Conservation (phyloP, 2,888 invertebrate species). For the Dorcus hopei region DNA sequence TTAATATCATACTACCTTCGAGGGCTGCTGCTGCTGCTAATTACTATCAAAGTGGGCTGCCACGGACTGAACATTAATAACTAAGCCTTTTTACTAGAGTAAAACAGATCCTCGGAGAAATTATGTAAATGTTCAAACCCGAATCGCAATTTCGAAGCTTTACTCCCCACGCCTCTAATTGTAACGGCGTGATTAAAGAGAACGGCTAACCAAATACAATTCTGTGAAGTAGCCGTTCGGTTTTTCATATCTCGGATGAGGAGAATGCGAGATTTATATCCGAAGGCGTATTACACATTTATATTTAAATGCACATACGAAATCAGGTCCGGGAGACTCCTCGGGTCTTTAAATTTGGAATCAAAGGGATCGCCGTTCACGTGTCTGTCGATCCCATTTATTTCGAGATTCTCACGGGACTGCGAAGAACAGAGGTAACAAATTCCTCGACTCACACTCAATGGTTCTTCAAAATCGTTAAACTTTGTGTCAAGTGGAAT, state of each 20-base stretch:
- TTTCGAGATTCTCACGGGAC: neutral
- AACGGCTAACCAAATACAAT: no score
- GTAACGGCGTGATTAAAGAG: no score
- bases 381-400: neutral
- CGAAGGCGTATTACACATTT: no score
- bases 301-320: no score
- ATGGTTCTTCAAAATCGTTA: neutral
- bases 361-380: neutral
- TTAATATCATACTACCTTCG: neutral
- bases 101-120: conserved; percentile 6
- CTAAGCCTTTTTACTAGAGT: conserved; percentile 5
- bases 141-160: conserved; percentile 1
- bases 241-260: no score
- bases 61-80: conserved; percentile 33
- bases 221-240: no score
- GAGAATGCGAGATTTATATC: no score
- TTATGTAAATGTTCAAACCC: conserved; percentile 5
- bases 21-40: conserved; percentile 23
- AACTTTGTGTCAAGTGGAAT: neutral
- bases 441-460: neutral
- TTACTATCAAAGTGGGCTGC: conserved; percentile 31
- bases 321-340: neutral
- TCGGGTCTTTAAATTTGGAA: neutral
- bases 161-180: no score
- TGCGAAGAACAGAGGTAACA: neutral